Base-by-base conservation (phyloP, 2,888 invertebrate genomes). In the Chironomus tentans region DNA sequence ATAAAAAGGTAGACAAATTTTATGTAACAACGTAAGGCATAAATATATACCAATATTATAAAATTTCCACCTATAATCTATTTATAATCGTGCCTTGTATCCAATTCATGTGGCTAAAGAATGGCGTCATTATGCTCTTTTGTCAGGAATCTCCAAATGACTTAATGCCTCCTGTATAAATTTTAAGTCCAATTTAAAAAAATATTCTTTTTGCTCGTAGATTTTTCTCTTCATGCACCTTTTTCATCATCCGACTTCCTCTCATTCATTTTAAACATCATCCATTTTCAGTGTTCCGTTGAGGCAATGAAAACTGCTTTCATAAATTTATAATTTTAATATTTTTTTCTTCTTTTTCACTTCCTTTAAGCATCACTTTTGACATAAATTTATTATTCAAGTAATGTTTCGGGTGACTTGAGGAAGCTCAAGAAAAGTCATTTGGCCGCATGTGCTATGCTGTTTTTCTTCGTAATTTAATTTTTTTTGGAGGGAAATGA, bases 381-480 rank as follows among this genome's bases (percentile, higher is more conserved):
- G 71, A 71, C 71, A 47, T 24, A 13, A 70, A 70, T 70, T 70
- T 70, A 48, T 70, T 70, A 70, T 21, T 47, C 70, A 47, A 68
- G 15, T 10, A 68, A n/a, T 56, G 65, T 21, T 22, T 62, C 13
- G 18, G 56, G 56, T 56, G 56, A 56, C 56, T 18, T 38, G 21
- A 65, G 24, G 24, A 24, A 21, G 65, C 65, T 65, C 65, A 38
- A 38, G 65, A 18, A 24, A 12, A 65, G 21, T 65, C 21, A 65
- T 24, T 46, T 47, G 50, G 70, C 18, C 70, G 70, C 47, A 38
- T 70, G 18, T 46, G 70, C 48, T 18, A 24, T 24, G 68, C 12
- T 68, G 21, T 38, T 38, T 38, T 38, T 38, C 38, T 38, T 38
- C 38, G 10, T 38, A 38, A 38, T 38, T 65, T 15, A 2, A 24